Base-by-base conservation (phyloP, 2,888 invertebrate genomes). In the Stenodera caucasica region DNA sequence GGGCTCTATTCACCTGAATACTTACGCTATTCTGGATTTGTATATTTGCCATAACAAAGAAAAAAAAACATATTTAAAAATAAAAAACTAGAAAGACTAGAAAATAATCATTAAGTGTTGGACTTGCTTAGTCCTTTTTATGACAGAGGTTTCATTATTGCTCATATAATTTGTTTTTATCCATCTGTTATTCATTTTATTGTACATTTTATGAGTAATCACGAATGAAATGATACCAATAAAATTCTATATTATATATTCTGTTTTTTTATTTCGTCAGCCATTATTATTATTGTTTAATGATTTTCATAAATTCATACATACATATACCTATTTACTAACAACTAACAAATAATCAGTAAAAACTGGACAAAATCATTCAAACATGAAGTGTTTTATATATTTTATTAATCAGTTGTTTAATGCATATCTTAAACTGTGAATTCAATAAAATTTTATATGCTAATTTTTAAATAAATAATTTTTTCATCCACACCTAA, bases 181-280 rank as follows among this genome's bases (percentile, higher is more conserved):
- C 79, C 78, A 79, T 79, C 79, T 81, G 80, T 81, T 81, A 81
- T 79, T 80, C 78, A 78, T 79, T 78, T 78, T 80, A 78, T 79
- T 80, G 80, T 80, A 80, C 77, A 80, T 79, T 80, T 80, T 80
- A 80, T 78, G 79, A 80, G 78, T 80, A 80, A 75, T 80, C 78
- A 77, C 78, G 74, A 78, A 78, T 78, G 77, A 78, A 78, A 78
- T 78, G 78, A 78, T 79, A 79, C 78, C 76, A 79, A 80, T 80
- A 80, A 80, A 80, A 79, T 79, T 80, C 80, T 80, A 80, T 80
- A 80, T 80, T 80, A 78, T 80, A 79, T 80, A 80, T 78, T 67
- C 68, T 69, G 68, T 61, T 70, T 68, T 72, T 75, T 73, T 66
- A 56, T 60, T 64, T 63, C 40, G 8, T 18, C 8, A 40, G 40